Conservation (phyloP, 2,797 vertebrate genomes). For the Coracias cyanogaster region DNA sequence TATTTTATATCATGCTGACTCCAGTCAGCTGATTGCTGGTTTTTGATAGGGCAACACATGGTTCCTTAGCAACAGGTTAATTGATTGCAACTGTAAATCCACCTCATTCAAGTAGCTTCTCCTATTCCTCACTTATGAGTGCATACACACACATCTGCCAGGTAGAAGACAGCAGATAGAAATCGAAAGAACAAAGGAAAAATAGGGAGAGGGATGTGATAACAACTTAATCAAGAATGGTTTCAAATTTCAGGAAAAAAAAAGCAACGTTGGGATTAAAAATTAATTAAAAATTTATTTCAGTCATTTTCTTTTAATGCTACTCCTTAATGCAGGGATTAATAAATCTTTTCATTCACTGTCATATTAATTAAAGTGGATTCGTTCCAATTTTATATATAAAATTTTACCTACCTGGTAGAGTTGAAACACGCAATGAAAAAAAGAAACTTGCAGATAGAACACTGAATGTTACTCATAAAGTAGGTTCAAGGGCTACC, state of each 20-base stretch:
- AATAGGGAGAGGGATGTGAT: neutral
- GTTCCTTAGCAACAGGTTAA: constrained; percentile 43
- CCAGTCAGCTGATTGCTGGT: neutral
- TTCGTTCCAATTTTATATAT: neutral
- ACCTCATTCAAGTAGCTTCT: neutral
- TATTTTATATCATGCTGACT: neutral
- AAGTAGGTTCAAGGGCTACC: neutral
- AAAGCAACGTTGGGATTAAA: neutral
- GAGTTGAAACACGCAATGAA: neutral
- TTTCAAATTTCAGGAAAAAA: neutral
- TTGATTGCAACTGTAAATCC: constrained; percentile 34
- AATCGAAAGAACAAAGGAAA: neutral
- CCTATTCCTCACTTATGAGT: neutral
- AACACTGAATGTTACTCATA: neutral
- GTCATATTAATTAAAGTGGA: neutral
- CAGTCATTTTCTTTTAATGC: neutral
- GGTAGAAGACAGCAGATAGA: neutral
- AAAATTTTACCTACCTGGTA: neutral
- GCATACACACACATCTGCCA: neutral
- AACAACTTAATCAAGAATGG: neutral
- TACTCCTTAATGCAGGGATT: neutral
- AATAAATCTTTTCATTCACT: neutral
- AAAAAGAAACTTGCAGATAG: neutral
- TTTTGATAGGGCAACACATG: neutral
- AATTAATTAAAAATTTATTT: neutral